Evolutionary conservation across 2,888 invertebrate species (phyloP), one percentile per base, ranked within the genome.

Genomic region (Chalcosyrphus nemorum): DNA sequence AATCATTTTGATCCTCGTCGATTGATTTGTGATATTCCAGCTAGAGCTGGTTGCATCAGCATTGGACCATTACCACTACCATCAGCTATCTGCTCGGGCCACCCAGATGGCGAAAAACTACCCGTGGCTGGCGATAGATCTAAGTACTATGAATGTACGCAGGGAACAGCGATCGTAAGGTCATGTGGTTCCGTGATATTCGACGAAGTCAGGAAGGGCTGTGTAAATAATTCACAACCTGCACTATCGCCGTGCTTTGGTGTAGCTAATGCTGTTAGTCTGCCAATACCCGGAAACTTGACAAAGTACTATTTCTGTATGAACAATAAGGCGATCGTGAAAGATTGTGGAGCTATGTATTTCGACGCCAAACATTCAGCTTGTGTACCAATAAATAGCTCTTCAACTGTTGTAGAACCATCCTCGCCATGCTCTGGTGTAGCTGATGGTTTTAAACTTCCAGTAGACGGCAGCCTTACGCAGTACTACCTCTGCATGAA

Each of bases 91-190:
- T 90, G 90, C 56, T 81, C 72, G 2, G 74, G 86, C 4, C 88
- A 88, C 50, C 7, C 35, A 0, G 78, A 89, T 70, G 91, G 90
- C 11, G 88, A 87, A 68, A 88, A 87, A 2, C 80, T 88, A 6
- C 54, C 90, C 3, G 89, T 89, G 2, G 89, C 90, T 0, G 90
- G 89, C 9, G 90, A 89, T 61, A 89, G 89, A 59, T 88, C 88
- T 0, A 86, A 87, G 47, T 90, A 87, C 86, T 90, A 88, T 24
- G 87, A 88, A 56, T 90, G 91, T 27, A 11, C n/a, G 7, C 4
- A 43, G 1, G 76, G 27, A 4, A 61, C 47, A 9, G 17, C 68
- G 0, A 2, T 24, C n/a, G 15, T 61, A 4, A 2, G 43, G 4
- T 13, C 50, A 7, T 76, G 76, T 32, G 68, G 59, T 4, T 9